Evolutionary conservation across 2,888 invertebrate species (phyloP), one percentile per base, ranked within the genome.

Genomic region (Opisthograptis luteolata): DNA sequence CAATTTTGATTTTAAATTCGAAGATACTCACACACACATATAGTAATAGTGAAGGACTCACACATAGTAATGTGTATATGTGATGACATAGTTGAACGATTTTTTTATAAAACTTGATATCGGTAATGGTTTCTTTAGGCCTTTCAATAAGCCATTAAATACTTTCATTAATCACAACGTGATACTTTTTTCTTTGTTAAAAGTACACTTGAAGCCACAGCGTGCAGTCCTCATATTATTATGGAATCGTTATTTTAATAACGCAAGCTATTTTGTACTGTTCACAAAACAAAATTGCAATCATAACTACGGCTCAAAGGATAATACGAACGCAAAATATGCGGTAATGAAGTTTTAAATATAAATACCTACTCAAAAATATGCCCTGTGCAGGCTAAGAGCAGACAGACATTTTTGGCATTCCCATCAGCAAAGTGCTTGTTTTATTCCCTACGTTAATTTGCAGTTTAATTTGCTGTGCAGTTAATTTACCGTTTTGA

Each of bases 401-500:
- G 13, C 27, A 27, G 12, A n/a, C 14, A 9, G 19, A 13, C 8
- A 31, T 43, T 41, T 14, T 34, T 50, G 12, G 17, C 8, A 28
- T 5, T 30, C 28, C 9, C 20, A 2, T 13, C 10, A 22, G 10
- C n/a, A 49, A 20, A 25, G 7, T 3, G 2, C 14, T 14, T 17
- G 12, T 34, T 37, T 25, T 19, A 41, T 30, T 36, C 12, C 25
- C 12, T 13, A 28, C 22, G 15, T 50, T 31, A 31, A 37, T 27
- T 20, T 36, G 15, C 10, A 49, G 31, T 36, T 31, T 25, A 42
- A 42, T 31, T 30, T 42, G 24, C 19, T n/a, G 15, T 14, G 22
- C 2, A 24, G 19, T 35, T 41, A 20, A 32, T 19, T 5, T 13
- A 20, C 13, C 10, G 2, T 40, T 22, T 15, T 24, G 2, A 31